phyloP scores from a whole-genome alignment of 2,113 vertebrate species.

The Calidris pugnax region DNA sequence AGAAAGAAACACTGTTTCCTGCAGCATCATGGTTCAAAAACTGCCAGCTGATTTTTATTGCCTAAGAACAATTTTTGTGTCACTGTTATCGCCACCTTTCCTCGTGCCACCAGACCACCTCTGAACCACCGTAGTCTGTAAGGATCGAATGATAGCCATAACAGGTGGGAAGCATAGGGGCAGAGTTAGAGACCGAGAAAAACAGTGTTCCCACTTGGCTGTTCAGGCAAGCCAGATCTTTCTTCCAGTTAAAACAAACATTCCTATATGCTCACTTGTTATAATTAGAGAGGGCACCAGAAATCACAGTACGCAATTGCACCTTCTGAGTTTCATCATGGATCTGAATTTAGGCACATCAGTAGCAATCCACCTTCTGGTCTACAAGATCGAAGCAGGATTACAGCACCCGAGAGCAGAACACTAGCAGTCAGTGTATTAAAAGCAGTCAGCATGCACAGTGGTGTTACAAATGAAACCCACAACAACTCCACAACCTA shows the following conservation, averaged over 20 bases:
- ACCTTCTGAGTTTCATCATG: not conserved
- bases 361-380: not conserved
- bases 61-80: not conserved
- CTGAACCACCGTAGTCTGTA: not conserved
- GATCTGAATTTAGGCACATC: not conserved
- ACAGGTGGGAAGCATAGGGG: rapidly evolving
- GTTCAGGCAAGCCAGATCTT: not conserved
- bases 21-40: not conserved
- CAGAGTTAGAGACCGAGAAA: not conserved
- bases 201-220: not conserved
- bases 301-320: not conserved
- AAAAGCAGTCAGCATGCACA: not conserved
- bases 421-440: not conserved
- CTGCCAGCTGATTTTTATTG: not conserved
- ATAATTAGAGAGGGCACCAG: not conserved
- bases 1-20: not conserved
- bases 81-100: not conserved
- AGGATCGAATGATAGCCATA: not conserved
- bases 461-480: not conserved
- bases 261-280: not conserved
- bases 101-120: not conserved
- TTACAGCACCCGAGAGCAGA: not conserved
- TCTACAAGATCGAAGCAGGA: not conserved
- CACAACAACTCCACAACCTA: not conserved
- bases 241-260: not conserved